Percentiles rank a stretch among this genome's conserved stretches.
Conservation (phyloP, 2,113 vertebrate species). For the Zosterops japonicus region DNA sequence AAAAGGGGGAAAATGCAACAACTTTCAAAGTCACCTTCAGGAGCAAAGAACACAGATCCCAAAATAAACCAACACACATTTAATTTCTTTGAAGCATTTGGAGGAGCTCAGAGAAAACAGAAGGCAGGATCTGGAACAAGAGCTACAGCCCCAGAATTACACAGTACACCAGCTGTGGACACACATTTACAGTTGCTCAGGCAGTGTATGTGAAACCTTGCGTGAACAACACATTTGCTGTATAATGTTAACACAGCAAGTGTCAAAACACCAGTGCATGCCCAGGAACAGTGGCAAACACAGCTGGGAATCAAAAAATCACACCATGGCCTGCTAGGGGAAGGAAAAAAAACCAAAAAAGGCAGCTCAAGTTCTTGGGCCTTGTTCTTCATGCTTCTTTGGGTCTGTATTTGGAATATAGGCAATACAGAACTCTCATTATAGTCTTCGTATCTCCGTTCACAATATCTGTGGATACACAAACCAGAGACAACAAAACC, state of each 20-base stretch:
- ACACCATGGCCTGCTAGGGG: not conserved
- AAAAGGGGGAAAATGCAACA: not conserved
- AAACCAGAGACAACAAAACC: not conserved
- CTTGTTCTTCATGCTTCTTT: slow-evolving; percentile 58
- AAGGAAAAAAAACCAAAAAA: too few relatives aligned
- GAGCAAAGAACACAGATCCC: not conserved
- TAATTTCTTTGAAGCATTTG: not conserved
- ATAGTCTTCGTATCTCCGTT: slow-evolving; percentile 79
- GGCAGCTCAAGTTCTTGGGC: not conserved
- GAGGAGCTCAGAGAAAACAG: not conserved
- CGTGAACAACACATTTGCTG: not conserved
- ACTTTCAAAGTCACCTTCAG: not conserved
- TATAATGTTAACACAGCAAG: not conserved
- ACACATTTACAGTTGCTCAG: not conserved
- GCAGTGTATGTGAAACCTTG: not conserved
- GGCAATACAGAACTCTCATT: slow-evolving; percentile 82
- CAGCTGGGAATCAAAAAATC: not conserved
- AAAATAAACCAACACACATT: not conserved
- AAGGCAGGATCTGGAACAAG: not conserved
- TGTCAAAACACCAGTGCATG: not conserved
- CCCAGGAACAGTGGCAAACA: not conserved
- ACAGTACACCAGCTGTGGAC: not conserved
- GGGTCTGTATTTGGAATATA: slow-evolving; percentile 83
- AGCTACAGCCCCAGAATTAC: not conserved
- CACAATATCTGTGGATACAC: slow-evolving; percentile 82